A percentile compares a stretch with the other conserved stretches of the same genome.
Evolutionary conservation across 1,140 invertebrate genomes (phyloP).

Genomic region (Bombus waltoni): DNA sequence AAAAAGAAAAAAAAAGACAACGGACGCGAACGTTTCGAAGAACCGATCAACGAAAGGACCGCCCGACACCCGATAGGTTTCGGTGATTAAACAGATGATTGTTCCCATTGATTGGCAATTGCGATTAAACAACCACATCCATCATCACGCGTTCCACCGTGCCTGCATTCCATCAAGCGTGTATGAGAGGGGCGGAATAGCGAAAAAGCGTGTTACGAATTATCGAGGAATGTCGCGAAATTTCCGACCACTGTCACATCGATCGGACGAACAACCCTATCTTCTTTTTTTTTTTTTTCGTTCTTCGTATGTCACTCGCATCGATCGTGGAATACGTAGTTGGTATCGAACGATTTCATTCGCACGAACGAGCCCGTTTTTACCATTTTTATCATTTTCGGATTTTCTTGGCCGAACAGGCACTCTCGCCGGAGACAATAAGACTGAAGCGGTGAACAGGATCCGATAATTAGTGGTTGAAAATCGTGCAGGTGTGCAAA

Average conservation of each 20-base stretch:
- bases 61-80: conserved; percentile 25
- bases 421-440: not conserved
- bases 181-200: not conserved
- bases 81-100: conserved; percentile 60
- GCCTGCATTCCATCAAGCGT: not conserved
- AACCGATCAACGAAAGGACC: not conserved
- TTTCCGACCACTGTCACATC: not conserved
- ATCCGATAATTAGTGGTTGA: conserved; percentile 36
- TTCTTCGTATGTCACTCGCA: not conserved
- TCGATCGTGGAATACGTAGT: not conserved
- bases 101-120: conserved; percentile 64
- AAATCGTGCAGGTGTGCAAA: not conserved
- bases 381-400: not conserved
- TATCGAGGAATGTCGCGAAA: not conserved
- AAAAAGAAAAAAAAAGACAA: too few relatives aligned
- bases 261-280: too few relatives aligned
- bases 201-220: conserved; percentile 27
- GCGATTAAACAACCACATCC: conserved; percentile 52
- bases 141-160: not conserved
- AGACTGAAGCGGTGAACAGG: not conserved
- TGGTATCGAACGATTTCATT: not conserved
- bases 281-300: not conserved
- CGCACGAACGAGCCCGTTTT: not conserved
- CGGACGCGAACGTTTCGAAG: not conserved
- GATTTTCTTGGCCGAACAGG: not conserved